Evolutionary conservation across 2,797 vertebrate genomes (phyloP).

Genomic region (Rhincodon typus): DNA sequence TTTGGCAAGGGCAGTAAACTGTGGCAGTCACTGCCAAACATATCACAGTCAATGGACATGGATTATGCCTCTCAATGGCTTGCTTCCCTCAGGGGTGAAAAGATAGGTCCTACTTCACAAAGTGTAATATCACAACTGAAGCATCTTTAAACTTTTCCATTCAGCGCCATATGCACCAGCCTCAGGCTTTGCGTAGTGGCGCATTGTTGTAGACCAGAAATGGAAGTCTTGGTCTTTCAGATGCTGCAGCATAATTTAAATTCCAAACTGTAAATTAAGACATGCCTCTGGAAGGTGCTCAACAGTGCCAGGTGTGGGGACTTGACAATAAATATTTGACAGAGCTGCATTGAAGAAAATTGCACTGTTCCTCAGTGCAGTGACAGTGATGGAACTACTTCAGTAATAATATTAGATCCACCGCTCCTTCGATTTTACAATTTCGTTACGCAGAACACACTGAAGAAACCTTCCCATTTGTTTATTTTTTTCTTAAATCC

Average conservation of each 20-base stretch:
- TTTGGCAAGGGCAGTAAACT: background rate
- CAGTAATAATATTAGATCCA: background rate
- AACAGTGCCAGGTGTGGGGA: background rate
- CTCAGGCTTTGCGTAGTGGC: background rate
- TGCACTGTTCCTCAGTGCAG: background rate
- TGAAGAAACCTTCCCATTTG: background rate
- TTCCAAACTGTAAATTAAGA: background rate
- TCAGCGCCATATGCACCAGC: background rate
- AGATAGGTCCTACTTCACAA: background rate
- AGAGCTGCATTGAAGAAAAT: background rate
- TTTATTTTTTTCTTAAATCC: background rate
- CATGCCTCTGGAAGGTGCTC: background rate
- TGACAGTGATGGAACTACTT: slow-evolving; percentile 9
- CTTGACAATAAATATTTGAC: background rate
- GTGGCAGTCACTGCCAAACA: background rate
- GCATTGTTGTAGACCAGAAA: background rate
- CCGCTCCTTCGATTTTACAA: background rate
- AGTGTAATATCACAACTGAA: background rate
- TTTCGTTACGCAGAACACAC: background rate
- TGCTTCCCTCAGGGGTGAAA: background rate
- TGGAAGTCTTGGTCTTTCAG: background rate
- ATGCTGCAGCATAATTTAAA: slow-evolving; percentile 1
- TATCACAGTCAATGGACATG: background rate
- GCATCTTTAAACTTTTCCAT: background rate
- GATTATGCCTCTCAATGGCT: background rate